Base-by-base conservation (phyloP, 2,888 invertebrate species). In the Embidobia sp. region DNA sequence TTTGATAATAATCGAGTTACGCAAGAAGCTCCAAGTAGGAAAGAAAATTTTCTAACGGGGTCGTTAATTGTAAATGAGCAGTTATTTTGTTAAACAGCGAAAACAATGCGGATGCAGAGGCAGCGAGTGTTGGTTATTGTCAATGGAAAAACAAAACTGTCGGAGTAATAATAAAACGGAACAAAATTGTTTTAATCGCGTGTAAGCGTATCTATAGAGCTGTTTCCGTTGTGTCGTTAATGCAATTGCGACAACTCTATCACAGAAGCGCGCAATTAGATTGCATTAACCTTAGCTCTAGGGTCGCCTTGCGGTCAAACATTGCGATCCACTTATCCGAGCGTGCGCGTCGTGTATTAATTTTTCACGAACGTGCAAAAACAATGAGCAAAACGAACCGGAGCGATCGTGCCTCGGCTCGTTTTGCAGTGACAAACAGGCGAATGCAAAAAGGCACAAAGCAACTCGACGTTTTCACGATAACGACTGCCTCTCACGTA, bases 271-370 rank as follows among this genome's bases (percentile, higher is more conserved):
- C 15, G 51, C 64, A 51, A 64, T 44, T 51, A 64, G 44, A 64
- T 53, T 44, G 51, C 37, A 44, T 64, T 64, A 53, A 64, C 64
- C 64, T 64, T 44, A 51, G 64, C 27, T 42, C 51, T n/a, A 19
- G 16, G 51, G 51, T 51, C 31, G 51, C 3, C 13, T 40, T 51
- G 64, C 44, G 64, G 64, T 64, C 31, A 51, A 51, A 33, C 26
- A 53, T 33, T 33, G 26, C 35, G 53, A 64, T 44, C 44, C 16
- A 53, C 44, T 48, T 29, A 6, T 63, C 33, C 3, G 10, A n/a
- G n/a, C 11, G 31, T 29, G 7, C 13, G 31, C 13, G 11, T 19
- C 11, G 13, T 11, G 33, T 10, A 49, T 63, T 40, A 33, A 44
- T 46, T 61, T 48, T 61, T 46, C 61, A 10, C 26, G 37, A 48